Percentiles rank a stretch among this genome's conserved stretches.
phyloP scores from a whole-genome alignment of 2,797 vertebrate genomes.

The Chelonia mydas region DNA sequence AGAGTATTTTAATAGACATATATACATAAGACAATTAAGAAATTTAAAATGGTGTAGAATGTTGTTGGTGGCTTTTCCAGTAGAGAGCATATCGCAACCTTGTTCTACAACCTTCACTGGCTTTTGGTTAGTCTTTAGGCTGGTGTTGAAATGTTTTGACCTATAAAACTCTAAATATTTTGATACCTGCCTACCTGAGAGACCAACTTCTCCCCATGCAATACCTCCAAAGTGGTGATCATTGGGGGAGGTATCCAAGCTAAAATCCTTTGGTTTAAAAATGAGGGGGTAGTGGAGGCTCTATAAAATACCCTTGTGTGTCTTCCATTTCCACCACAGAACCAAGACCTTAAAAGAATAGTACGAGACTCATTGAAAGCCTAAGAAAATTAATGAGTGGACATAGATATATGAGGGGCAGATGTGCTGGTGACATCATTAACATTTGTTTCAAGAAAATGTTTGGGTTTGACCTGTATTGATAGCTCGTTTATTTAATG shows the following conservation, averaged over 20 bases:
- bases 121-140: background rate
- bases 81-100: background rate
- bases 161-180: background rate
- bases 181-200: background rate
- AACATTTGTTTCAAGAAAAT: background rate
- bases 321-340: background rate
- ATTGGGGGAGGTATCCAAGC: background rate
- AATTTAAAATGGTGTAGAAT: background rate
- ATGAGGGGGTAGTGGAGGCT: background rate
- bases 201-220: background rate
- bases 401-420: background rate
- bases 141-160: background rate
- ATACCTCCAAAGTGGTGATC: background rate
- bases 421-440: background rate
- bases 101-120: background rate
- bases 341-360: background rate
- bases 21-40: background rate
- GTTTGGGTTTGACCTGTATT: fast-evolving
- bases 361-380: too few species aligned
- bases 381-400: background rate
- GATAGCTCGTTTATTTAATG: background rate
- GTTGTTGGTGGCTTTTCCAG: background rate
- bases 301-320: background rate
- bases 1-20: background rate
- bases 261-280: background rate